These are phyloP conservation scores for Nestor notabilis DNA, from an alignment of 2,113 vertebrate genomes.

Conservation along the genomic window DNA sequence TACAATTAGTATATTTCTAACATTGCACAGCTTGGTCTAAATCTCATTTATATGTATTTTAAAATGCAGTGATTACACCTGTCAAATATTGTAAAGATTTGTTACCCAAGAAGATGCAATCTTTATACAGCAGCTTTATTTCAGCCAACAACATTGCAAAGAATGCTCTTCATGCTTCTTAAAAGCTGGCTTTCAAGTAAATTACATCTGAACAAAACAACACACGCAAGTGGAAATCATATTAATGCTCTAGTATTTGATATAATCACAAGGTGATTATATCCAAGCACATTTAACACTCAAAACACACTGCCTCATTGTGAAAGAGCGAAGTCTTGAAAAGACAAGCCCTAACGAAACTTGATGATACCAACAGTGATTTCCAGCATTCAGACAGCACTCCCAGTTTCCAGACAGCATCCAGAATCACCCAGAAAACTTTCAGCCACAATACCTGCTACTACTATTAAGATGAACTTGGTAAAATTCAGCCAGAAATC, in stretches of 20 bases:
- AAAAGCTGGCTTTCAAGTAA: neutral
- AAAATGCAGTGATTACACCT: neutral
- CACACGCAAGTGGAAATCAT: neutral
- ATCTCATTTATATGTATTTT: too few relatives aligned
- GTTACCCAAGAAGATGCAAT: neutral
- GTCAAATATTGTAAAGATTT: neutral
- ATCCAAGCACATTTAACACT: neutral
- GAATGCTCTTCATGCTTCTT: neutral
- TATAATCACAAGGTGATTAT: neutral
- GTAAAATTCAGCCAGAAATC: neutral
- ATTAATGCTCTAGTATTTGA: neutral
- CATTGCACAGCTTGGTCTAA: neutral
- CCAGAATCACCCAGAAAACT: neutral
- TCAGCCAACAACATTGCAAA: neutral
- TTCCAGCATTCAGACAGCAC: neutral
- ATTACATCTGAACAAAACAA: neutral
- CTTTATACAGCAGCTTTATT: neutral
- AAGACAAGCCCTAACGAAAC: neutral
- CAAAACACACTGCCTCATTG: neutral
- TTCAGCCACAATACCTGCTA: neutral
- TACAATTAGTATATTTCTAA: neutral
- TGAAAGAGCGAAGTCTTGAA: neutral
- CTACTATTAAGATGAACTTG: accelerated
- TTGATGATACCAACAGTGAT: neutral
- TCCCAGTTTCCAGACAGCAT: neutral